Percentiles rank a stretch among this genome's conserved stretches.
These are phyloP conservation scores for Chymomyza costata DNA, from an alignment of 1,140 invertebrate species.

Conservation along the genomic window DNA sequence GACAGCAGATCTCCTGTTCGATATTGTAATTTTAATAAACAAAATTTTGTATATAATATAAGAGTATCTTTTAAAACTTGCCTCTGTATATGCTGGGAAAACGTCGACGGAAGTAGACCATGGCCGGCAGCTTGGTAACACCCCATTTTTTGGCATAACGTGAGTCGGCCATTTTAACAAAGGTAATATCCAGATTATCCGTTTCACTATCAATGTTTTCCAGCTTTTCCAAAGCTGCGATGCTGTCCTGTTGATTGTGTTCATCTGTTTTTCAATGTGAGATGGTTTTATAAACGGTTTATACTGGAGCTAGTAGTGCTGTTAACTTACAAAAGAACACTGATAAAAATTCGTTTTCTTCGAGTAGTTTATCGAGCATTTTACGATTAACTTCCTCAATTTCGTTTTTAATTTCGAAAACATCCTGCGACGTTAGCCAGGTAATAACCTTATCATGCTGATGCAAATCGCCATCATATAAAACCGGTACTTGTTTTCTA, in stretches of 20 bases:
- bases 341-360: slow-evolving; percentile 95
- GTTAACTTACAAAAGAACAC: slow-evolving; percentile 93
- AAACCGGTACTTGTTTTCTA: slow-evolving; percentile 87
- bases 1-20: slow-evolving; percentile 85
- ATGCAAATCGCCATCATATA: slow-evolving; percentile 93
- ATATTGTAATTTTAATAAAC: neutral
- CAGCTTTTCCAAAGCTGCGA: slow-evolving; percentile 86
- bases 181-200: slow-evolving; percentile 95
- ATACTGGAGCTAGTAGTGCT: neutral
- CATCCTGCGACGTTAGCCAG: slow-evolving; percentile 95
- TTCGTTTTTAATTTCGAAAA: slow-evolving; percentile 97
- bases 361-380: slow-evolving; percentile 94
- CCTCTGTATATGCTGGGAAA: slow-evolving; percentile 97
- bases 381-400: slow-evolving; percentile 97
- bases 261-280: too few relatives aligned
- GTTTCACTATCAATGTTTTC: slow-evolving; percentile 96
- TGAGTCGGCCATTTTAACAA: slow-evolving; percentile 95
- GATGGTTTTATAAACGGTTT: too few relatives aligned
- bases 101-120: slow-evolving; percentile 94
- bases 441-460: slow-evolving; percentile 90
- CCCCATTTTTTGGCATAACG: slow-evolving; percentile 96
- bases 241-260: slow-evolving; percentile 86
- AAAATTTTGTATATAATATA: neutral
- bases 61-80: slow-evolving; percentile 68
- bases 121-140: slow-evolving; percentile 92